These are phyloP conservation scores for Drosophila oshimai DNA, from an alignment of 1,140 invertebrate species.

Conservation along the genomic window DNA sequence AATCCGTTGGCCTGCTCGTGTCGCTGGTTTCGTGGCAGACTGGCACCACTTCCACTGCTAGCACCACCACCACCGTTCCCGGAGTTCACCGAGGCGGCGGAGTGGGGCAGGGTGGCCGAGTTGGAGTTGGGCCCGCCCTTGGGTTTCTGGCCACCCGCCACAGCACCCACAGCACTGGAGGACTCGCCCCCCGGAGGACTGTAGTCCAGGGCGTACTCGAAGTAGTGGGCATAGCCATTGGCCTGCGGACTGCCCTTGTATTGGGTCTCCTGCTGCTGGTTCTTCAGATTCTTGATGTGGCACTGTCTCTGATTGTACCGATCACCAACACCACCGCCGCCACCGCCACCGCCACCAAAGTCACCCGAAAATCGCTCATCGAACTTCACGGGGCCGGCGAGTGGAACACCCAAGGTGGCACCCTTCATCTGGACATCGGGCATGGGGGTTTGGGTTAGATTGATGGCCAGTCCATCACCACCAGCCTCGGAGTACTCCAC, in stretches of 20 bases:
- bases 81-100: slow-evolving; percentile 15
- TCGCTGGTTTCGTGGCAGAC: slow-evolving; percentile 73
- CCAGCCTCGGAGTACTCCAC: slow-evolving; percentile 84
- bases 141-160: not conserved
- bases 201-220: slow-evolving; percentile 93
- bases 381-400: slow-evolving; percentile 90
- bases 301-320: slow-evolving; percentile 70
- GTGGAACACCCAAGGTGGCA: slow-evolving; percentile 85
- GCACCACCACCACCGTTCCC: not conserved
- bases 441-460: slow-evolving; percentile 68
- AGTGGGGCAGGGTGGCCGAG: slow-evolving; percentile 76
- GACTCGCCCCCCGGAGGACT: slow-evolving; percentile 86
- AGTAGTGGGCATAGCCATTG: slow-evolving; percentile 95
- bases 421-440: slow-evolving; percentile 82
- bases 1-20: slow-evolving; percentile 77
- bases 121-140: too few relatives aligned
- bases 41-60: slow-evolving; percentile 49
- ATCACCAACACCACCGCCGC: slow-evolving; percentile 42
- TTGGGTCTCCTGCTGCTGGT: slow-evolving; percentile 83
- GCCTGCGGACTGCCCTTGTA: slow-evolving; percentile 86
- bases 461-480: slow-evolving; percentile 71
- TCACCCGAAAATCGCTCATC: slow-evolving; percentile 92
- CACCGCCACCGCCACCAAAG: slow-evolving; percentile 84
- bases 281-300: slow-evolving; percentile 70
- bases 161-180: not conserved